Percentiles rank a stretch among this genome's conserved stretches.
Evolutionary conservation across 2,888 invertebrate genomes (phyloP).

Genomic region (Flexamia atlantica): DNA sequence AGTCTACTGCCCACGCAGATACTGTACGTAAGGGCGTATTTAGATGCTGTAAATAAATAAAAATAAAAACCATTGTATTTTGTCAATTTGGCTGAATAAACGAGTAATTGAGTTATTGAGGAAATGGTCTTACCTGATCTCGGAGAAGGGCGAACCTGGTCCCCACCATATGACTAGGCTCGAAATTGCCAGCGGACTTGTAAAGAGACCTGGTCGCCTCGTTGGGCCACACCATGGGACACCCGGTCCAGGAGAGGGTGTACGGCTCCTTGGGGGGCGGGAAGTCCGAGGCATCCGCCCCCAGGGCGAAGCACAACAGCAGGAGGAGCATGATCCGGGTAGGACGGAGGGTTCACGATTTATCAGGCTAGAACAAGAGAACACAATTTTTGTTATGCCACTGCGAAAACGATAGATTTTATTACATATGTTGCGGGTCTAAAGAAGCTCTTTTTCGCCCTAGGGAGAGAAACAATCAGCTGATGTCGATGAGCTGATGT

Average conservation of each 20-base stretch:
- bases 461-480: no score
- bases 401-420: no score
- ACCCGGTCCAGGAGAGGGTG: conserved; percentile 53
- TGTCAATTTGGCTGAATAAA: no score
- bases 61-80: no score
- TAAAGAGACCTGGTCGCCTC: conserved; percentile 11
- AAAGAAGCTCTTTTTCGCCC: no score
- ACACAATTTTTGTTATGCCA: no score
- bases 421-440: no score
- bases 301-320: conserved; percentile 11
- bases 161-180: conserved; percentile 15
- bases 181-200: conserved; percentile 20
- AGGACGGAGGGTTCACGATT: neutral
- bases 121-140: conserved; percentile 35
- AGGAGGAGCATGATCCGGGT: neutral
- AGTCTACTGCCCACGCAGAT: no score
- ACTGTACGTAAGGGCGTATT: no score
- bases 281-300: neutral
- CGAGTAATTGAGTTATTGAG: no score
- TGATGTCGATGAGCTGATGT: no score
- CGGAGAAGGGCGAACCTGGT: conserved; percentile 21
- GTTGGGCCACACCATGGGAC: conserved; percentile 36
- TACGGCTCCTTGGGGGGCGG: conserved; percentile 34
- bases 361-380: neutral
- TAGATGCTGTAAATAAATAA: no score